Evolutionary conservation across 1,140 invertebrate genomes (phyloP).

Genomic region (Lepidotrigona ventralis): DNA sequence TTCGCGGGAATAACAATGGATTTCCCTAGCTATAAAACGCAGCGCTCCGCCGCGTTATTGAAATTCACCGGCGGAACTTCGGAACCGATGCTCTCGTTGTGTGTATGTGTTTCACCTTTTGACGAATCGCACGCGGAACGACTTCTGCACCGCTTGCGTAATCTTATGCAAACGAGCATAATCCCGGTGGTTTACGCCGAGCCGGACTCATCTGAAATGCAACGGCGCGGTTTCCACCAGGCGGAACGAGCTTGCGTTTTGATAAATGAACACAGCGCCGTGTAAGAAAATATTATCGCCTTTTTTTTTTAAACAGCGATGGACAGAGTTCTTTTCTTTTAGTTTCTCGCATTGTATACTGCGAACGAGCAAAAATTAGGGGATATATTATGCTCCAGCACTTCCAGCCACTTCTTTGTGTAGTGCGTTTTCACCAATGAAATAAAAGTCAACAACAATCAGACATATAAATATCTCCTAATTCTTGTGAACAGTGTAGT

Average conservation of each 20-base stretch:
- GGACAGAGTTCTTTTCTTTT: neutral
- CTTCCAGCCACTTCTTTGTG: no score
- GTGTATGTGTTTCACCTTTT: no score
- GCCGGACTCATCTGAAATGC: neutral
- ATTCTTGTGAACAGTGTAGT: no score
- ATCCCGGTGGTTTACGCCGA: no score
- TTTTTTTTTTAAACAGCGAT: neutral
- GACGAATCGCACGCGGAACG: neutral
- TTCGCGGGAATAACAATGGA: slow-evolving; percentile 71
- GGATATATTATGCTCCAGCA: no score
- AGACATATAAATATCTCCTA: no score
- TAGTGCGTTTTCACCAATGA: no score
- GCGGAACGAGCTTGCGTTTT: neutral
- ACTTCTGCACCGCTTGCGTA: neutral
- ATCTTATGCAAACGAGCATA: neutral
- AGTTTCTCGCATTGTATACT: no score
- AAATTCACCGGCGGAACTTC: slow-evolving; percentile 28
- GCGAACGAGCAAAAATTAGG: no score
- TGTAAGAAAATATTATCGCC: neutral
- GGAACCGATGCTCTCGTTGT: neutral
- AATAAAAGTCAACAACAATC: no score
- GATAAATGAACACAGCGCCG: neutral
- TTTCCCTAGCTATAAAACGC: slow-evolving; percentile 59
- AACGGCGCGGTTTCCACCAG: neutral
- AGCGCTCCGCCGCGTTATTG: slow-evolving; percentile 29